These are phyloP conservation scores for Boloria euphrosyne DNA, from an alignment of 2,888 invertebrate species.

Conservation along the genomic window DNA sequence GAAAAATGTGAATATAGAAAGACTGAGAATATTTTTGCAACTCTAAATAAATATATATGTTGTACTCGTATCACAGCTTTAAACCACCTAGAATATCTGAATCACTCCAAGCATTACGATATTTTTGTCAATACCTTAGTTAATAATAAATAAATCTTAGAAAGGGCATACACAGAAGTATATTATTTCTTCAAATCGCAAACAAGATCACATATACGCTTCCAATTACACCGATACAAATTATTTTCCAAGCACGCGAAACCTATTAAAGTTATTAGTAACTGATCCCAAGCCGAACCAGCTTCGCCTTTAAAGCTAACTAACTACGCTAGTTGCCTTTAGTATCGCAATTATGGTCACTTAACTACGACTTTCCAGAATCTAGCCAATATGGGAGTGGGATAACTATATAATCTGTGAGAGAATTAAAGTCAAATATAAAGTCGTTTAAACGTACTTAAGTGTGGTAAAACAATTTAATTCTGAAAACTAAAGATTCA, in stretches of 20 bases:
- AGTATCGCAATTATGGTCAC: slow-evolving; percentile 27
- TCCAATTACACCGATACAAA: slow-evolving; percentile 34
- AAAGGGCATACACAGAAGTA: neutral
- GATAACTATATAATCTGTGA: slow-evolving; percentile 25
- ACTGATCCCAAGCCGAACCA: slow-evolving; percentile 30
- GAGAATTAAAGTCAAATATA: slow-evolving; percentile 9
- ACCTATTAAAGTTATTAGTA: slow-evolving; percentile 33
- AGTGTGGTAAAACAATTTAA: no score
- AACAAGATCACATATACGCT: neutral
- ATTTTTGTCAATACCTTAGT: no score
- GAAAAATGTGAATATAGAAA: no score
- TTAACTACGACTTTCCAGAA: slow-evolving; percentile 30
- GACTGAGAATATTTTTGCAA: no score
- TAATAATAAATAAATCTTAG: neutral
- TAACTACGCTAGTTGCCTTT: slow-evolving; percentile 7
- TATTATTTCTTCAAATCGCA: slow-evolving; percentile 8
- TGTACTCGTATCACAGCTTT: no score
- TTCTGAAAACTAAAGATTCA: no score
- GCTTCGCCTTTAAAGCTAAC: slow-evolving; percentile 19
- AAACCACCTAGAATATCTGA: neutral
- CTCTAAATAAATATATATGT: no score
- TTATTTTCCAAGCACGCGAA: slow-evolving; percentile 23
- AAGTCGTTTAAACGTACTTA: no score
- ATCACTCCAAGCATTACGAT: no score
- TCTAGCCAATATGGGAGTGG: slow-evolving; percentile 10